Conservation (phyloP, 2,797 vertebrate species). For the Girardinus metallicus region DNA sequence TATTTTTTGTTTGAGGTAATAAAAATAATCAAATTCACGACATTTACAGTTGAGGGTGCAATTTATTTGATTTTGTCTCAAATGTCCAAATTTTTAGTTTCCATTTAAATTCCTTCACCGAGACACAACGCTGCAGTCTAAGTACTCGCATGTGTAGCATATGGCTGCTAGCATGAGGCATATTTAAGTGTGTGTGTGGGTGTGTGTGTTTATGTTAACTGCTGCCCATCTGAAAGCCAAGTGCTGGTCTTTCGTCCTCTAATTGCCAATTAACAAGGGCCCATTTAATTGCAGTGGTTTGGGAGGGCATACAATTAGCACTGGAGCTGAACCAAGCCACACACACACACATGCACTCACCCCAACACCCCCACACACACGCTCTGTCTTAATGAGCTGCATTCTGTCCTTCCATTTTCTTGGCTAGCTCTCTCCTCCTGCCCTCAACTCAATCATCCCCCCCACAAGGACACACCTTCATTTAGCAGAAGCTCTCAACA, state of each 20-base stretch:
- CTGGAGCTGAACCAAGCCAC: slow-evolving; percentile 64
- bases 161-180: slow-evolving; percentile 20
- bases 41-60: background rate
- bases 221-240: slow-evolving; percentile 56
- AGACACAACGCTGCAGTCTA: slow-evolving; percentile 24
- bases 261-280: slow-evolving; percentile 75
- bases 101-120: background rate
- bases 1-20: background rate
- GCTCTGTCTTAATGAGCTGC: slow-evolving; percentile 56
- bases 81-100: background rate
- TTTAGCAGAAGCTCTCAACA: slow-evolving; percentile 27
- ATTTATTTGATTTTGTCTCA: background rate
- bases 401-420: slow-evolving; percentile 42
- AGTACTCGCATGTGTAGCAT: slow-evolving; percentile 5
- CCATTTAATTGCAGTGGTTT: slow-evolving; percentile 73
- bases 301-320: slow-evolving; percentile 73
- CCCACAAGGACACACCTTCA: background rate
- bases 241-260: slow-evolving; percentile 63
- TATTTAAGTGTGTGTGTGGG: slow-evolving; percentile 7
- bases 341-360: background rate
- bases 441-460: slow-evolving; percentile 20
- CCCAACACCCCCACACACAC: slow-evolving; percentile 16
- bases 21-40: background rate
- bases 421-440: slow-evolving; percentile 28
- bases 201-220: slow-evolving; percentile 36